Conservation (phyloP, 2,888 invertebrate genomes). For the Tenthredo amoena region DNA sequence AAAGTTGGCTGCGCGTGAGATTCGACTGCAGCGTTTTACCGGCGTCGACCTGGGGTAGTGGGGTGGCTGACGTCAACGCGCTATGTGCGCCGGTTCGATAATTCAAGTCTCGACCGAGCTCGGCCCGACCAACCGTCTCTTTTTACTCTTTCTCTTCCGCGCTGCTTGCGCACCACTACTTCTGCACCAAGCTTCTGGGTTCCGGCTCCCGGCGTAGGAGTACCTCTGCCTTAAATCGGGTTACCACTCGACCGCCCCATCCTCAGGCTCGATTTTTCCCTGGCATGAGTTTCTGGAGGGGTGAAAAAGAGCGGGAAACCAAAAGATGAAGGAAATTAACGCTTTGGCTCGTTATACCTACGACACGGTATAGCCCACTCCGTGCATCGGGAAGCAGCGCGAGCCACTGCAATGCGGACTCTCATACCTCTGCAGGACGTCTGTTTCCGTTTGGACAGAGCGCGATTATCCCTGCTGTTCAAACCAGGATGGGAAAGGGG, state of each 20-base stretch:
- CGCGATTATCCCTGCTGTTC: conserved; percentile 20
- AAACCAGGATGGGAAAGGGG: background rate
- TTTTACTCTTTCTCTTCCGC: conserved; percentile 42
- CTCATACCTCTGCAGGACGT: conserved; percentile 45
- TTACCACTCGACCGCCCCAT: conserved; percentile 33
- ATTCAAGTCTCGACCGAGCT: conserved; percentile 51
- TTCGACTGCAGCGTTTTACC: conserved; percentile 28
- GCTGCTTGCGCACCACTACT: conserved; percentile 10
- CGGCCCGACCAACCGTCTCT: conserved; percentile 48
- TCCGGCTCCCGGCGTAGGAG: background rate
- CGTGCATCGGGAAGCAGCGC: conserved; percentile 39
- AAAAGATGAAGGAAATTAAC: conserved; percentile 34
- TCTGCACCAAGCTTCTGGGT: conserved; percentile 3
- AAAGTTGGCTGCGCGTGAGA: conserved; percentile 52
- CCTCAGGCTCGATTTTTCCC: background rate
- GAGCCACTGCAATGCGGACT: conserved; percentile 49
- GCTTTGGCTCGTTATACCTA: conserved; percentile 39
- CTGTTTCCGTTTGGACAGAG: conserved; percentile 36
- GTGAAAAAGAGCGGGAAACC: conserved; percentile 33
- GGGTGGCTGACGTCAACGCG: conserved; percentile 50
- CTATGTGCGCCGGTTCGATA: conserved; percentile 52
- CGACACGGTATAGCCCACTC: conserved; percentile 30
- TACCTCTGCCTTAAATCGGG: conserved; percentile 36
- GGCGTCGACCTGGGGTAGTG: conserved; percentile 25
- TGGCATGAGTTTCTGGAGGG: background rate